These are phyloP conservation scores for Carterocephalus palaemon DNA, from an alignment of 2,888 invertebrate genomes.

Conservation along the genomic window DNA sequence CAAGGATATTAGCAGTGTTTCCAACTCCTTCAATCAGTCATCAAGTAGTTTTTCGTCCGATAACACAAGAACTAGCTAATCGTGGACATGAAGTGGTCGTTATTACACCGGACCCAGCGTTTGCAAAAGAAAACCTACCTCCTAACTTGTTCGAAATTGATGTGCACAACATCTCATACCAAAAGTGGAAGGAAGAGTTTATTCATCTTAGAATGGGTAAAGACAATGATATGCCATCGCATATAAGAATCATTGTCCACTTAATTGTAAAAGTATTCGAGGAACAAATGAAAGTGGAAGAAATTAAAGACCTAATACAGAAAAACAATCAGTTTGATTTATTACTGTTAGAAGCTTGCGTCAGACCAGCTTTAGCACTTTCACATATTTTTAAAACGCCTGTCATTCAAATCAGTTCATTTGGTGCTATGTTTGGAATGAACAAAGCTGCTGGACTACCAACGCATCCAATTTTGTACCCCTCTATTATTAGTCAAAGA, in stretches of 20 bases:
- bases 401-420: constrained; percentile 44
- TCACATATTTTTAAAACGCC: constrained; percentile 45
- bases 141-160: constrained; percentile 51
- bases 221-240: constrained; percentile 10
- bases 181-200: constrained; percentile 29
- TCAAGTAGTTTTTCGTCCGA: not conserved
- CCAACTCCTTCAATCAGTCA: constrained; percentile 1
- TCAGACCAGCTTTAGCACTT: constrained; percentile 34
- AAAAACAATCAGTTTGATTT: constrained; percentile 39
- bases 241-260: constrained; percentile 1
- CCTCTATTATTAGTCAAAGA: constrained; percentile 21
- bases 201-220: not conserved
- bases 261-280: constrained; percentile 23
- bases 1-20: not conserved
- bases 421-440: constrained; percentile 32
- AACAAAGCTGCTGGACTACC: constrained; percentile 31
- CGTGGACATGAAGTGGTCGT: constrained; percentile 40
- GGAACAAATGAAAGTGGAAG: constrained; percentile 19
- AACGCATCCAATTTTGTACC: constrained; percentile 30
- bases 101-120: constrained; percentile 40
- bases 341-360: constrained; percentile 40
- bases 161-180: constrained; percentile 41
- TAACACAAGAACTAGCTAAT: constrained; percentile 5
- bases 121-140: constrained; percentile 34
- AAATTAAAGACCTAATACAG: constrained; percentile 26